Base-by-base conservation (phyloP, 2,888 invertebrate genomes). In the Sarcophaga subvicina region DNA sequence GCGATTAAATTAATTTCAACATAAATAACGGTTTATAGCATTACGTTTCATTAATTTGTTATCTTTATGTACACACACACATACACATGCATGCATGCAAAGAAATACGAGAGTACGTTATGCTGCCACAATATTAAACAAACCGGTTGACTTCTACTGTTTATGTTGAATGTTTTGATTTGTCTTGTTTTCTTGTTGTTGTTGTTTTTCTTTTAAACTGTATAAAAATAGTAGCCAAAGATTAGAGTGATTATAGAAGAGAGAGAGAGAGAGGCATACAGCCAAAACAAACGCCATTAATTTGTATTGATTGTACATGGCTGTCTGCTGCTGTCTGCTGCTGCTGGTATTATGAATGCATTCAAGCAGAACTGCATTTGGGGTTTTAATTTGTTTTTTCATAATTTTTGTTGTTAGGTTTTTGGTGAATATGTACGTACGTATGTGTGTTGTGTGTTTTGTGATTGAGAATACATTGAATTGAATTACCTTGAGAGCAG, bases 271-370 rank as follows among this genome's bases (percentile, higher is more conserved):
- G 70, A 64, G 8, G 17, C 17, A 62, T 22, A 62, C 62, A 20
- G 62, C n/a, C 22, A 62, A 20, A 62, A 4, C 70, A 81, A 14
- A 49, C 49, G 49, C 4, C 11, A 5, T 14, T 14, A 54, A 54
- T 54, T 54, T 54, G 14, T 17, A 54, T 54, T 54, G 54, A 54
- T 54, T 82, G 71, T 37, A 37, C 76, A 70, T 77, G 64, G 47
- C 62, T 82, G 66, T 71, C 27, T 77, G 66, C 45, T 54, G 11
- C 14, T 49, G 2, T 2, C 45, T 54, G 12, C 17, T 17, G 12
- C 12, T 54, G 17, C 12, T 54, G 54, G 17, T 54, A 37, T 37
- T 37, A 37, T 37, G 37, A 54, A 54, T 54, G 54, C 54, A 54
- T 14, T 54, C 54, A 54, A 54, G 54, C 17, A 54, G 12, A 54